A percentile compares a stretch with the other conserved stretches of the same genome.
phyloP scores from a whole-genome alignment of 1,140 invertebrate genomes.

The Triops cancriformis region DNA sequence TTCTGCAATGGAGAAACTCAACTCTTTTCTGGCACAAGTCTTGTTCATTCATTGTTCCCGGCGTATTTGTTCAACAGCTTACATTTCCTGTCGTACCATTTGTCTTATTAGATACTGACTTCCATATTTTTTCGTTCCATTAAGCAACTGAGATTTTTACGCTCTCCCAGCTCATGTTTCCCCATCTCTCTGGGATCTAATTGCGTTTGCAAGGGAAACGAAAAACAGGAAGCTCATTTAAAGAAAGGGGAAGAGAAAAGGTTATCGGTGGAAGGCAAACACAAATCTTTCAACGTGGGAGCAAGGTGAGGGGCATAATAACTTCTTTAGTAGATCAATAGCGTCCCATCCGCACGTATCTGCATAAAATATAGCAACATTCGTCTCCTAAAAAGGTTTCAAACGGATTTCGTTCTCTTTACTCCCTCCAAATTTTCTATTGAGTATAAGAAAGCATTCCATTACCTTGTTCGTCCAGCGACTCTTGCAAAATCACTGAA shows the following conservation, averaged over 20 bases:
- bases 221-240: not conserved
- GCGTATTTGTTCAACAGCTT: not conserved
- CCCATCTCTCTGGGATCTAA: not conserved
- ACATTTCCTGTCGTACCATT: not conserved
- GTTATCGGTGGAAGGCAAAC: not conserved
- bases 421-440: not conserved
- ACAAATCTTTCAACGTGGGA: not conserved
- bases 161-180: not conserved
- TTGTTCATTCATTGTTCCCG: not conserved
- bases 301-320: not conserved
- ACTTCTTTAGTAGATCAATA: constrained; percentile 2
- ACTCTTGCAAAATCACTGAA: not conserved
- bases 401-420: not conserved
- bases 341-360: not conserved
- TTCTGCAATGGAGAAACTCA: no score
- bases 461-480: not conserved
- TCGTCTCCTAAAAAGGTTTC: not conserved
- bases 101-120: not conserved
- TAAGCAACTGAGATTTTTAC: not conserved
- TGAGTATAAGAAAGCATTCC: not conserved
- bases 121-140: not conserved
- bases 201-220: not conserved
- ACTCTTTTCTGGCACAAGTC: not conserved
- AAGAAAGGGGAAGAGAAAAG: not conserved
- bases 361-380: not conserved